Evolutionary conservation across 2,797 vertebrate species (phyloP).

Genomic region (Cephalopachus bancanus): DNA sequence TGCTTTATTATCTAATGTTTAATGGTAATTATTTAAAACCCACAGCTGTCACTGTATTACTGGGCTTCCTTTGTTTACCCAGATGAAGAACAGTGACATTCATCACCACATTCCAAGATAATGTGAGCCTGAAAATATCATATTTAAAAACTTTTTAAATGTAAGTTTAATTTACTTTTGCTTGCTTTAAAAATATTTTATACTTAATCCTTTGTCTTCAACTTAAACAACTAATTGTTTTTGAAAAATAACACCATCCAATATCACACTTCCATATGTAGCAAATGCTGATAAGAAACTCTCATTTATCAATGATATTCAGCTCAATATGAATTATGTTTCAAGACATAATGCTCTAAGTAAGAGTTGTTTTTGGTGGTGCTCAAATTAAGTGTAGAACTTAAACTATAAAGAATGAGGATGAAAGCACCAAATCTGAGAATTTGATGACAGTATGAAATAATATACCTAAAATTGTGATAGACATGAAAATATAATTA

Average conservation of each 20-base stretch:
- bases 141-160: slow-evolving; percentile 76
- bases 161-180: slow-evolving; percentile 73
- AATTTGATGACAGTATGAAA: slow-evolving; percentile 59
- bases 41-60: not conserved
- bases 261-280: slow-evolving; percentile 84
- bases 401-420: slow-evolving; percentile 66
- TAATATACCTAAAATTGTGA: not conserved
- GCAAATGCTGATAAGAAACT: slow-evolving; percentile 83
- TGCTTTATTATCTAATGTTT: not conserved
- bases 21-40: slow-evolving; percentile 63
- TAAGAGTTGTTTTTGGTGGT: slow-evolving; percentile 67
- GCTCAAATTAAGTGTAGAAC: slow-evolving; percentile 70
- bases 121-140: slow-evolving; percentile 53
- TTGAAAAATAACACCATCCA: slow-evolving; percentile 81
- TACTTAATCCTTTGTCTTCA: slow-evolving; percentile 84
- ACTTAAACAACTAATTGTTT: slow-evolving; percentile 85
- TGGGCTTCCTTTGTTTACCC: slow-evolving; percentile 43
- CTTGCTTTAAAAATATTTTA: slow-evolving; percentile 77
- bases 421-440: slow-evolving; percentile 72
- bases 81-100: slow-evolving; percentile 60
- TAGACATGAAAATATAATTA: slow-evolving; percentile 2
- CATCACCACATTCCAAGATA: slow-evolving; percentile 6
- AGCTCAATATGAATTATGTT: slow-evolving; percentile 83
- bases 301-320: slow-evolving; percentile 85
- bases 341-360: slow-evolving; percentile 67